A percentile compares a stretch with the other conserved stretches of the same genome.
Conservation (phyloP, 1,140 invertebrate genomes). For the Drosophila pseudoobscura region DNA sequence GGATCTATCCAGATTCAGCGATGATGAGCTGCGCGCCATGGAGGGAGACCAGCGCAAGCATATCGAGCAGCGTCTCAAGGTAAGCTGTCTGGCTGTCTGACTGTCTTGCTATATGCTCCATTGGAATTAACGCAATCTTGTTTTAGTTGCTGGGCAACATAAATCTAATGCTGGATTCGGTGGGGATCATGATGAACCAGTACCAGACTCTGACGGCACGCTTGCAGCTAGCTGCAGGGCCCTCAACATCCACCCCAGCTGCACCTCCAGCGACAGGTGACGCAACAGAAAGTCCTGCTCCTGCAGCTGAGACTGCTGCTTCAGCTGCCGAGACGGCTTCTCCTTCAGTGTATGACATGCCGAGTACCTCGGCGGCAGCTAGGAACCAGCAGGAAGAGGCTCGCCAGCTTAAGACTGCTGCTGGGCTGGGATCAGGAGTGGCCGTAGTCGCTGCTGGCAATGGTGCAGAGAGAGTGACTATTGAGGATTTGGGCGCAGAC, state of each 20-base stretch:
- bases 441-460: constrained; percentile 14
- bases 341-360: constrained; percentile 70
- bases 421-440: neutral
- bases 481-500: constrained; percentile 81
- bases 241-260: constrained; percentile 11
- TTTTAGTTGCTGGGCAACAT: constrained; percentile 89
- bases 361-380: constrained; percentile 79
- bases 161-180: constrained; percentile 93
- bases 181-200: constrained; percentile 94
- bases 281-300: neutral
- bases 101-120: neutral
- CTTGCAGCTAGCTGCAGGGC: constrained; percentile 41
- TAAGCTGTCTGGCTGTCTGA: constrained; percentile 38
- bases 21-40: constrained; percentile 93
- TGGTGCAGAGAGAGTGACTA: constrained; percentile 63
- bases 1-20: constrained; percentile 89
- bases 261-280: constrained; percentile 1
- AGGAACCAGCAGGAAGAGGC: constrained; percentile 26
- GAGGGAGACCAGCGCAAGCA: constrained; percentile 94
- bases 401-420: constrained; percentile 38
- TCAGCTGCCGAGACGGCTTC: neutral
- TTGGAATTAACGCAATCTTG: neutral
- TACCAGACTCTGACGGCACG: constrained; percentile 87
- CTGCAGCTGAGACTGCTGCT: neutral
- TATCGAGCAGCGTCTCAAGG: constrained; percentile 94